Evolutionary conservation across 2,797 vertebrate genomes (phyloP).

Genomic region (Pelochelys cantorii): DNA sequence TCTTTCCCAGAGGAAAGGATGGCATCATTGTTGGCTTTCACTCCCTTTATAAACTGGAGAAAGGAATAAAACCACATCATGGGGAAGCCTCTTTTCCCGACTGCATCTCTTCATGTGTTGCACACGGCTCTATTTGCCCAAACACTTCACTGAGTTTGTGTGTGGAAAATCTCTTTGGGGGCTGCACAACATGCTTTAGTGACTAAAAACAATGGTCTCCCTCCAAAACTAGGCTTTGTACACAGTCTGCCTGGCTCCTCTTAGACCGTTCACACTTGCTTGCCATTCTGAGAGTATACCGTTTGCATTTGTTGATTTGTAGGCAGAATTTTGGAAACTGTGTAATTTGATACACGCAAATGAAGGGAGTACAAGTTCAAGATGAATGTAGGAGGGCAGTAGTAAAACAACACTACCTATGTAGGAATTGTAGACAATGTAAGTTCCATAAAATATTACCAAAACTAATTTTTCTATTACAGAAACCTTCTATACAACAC

Average conservation of each 20-base stretch:
- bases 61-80: background rate
- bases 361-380: background rate
- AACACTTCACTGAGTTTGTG: background rate
- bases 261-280: background rate
- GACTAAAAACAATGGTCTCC: background rate
- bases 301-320: background rate
- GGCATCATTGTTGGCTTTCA: background rate
- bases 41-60: background rate
- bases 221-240: background rate
- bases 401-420: background rate
- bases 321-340: background rate
- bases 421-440: background rate
- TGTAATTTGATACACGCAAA: background rate
- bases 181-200: background rate
- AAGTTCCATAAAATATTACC: background rate
- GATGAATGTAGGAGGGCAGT: background rate
- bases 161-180: background rate
- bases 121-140: background rate
- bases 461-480: background rate
- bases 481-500: background rate
- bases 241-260: background rate
- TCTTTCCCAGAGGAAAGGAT: rapidly evolving
- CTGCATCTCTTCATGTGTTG: background rate
- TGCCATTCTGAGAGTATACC: background rate
- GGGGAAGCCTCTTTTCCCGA: background rate